Percentiles rank a stretch among this genome's conserved stretches.
Conservation (phyloP, 2,797 vertebrate genomes). For the Squalus acanthias region DNA sequence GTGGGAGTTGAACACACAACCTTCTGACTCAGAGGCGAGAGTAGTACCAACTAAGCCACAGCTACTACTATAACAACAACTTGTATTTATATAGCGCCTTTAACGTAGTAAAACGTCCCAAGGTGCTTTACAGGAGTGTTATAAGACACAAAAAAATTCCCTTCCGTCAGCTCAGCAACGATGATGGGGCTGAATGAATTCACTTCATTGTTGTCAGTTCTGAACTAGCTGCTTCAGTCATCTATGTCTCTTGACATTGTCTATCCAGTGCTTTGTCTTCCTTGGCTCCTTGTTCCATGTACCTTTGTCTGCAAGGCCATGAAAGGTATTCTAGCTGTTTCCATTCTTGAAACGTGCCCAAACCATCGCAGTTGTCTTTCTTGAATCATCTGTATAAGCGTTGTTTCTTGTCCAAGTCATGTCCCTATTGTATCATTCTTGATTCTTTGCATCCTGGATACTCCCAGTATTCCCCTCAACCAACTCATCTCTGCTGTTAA, state of each 20-base stretch:
- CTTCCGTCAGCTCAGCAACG: too few species aligned
- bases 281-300: neutral
- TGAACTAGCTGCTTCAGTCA: neutral
- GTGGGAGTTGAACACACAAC: neutral
- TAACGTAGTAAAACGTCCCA: too few species aligned
- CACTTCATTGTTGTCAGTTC: neutral
- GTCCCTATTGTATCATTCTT: neutral
- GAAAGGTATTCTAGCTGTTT: neutral
- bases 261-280: neutral
- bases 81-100: too few species aligned
- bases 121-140: too few species aligned
- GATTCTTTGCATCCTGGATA: neutral
- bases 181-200: too few species aligned
- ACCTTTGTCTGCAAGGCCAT: neutral
- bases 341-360: neutral
- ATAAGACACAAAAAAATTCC: too few species aligned
- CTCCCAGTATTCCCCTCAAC: too few species aligned
- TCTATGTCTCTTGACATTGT: neutral
- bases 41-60: too few species aligned
- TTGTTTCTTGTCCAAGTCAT: neutral
- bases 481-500: neutral
- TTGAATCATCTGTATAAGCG: neutral
- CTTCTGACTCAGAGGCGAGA: neutral
- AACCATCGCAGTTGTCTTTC: neutral
- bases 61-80: too few species aligned